Percentiles rank a stretch among this genome's conserved stretches.
These are phyloP conservation scores for Ooceraea biroi DNA, from an alignment of 1,140 invertebrate genomes.

Conservation along the genomic window DNA sequence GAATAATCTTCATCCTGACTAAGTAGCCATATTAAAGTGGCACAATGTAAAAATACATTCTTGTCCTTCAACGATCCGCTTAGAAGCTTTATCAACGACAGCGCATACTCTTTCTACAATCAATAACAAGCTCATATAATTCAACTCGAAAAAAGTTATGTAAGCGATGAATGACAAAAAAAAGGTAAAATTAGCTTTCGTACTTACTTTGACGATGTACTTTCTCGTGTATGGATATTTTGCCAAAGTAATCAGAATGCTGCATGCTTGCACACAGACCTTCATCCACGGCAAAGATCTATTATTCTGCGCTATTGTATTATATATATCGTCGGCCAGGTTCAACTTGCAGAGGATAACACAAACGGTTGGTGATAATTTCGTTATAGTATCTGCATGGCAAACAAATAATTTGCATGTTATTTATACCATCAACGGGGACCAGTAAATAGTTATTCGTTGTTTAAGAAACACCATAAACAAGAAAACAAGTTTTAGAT, in stretches of 20 bases:
- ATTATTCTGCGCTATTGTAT: slow-evolving; percentile 77
- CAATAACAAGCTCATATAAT: background rate
- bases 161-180: background rate
- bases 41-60: slow-evolving; percentile 50
- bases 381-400: slow-evolving; percentile 80
- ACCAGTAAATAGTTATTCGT: background rate
- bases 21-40: slow-evolving; percentile 60
- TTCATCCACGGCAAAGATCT: slow-evolving; percentile 83
- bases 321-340: slow-evolving; percentile 78
- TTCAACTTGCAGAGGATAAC: slow-evolving; percentile 75
- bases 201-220: slow-evolving; percentile 66
- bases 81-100: slow-evolving; percentile 38
- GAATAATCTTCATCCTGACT: slow-evolving; percentile 42
- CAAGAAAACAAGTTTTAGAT: background rate
- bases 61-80: slow-evolving; percentile 30
- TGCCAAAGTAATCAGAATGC: slow-evolving; percentile 81
- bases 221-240: slow-evolving; percentile 76
- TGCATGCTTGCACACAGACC: slow-evolving; percentile 77
- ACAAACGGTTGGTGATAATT: slow-evolving; percentile 78
- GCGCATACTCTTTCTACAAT: slow-evolving; percentile 42
- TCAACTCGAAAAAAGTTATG: background rate
- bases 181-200: slow-evolving; percentile 34
- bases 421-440: background rate
- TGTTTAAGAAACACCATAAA: background rate
- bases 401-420: slow-evolving; percentile 18